phyloP scores from a whole-genome alignment of 2,888 invertebrate species.

The Eilema caniola region DNA sequence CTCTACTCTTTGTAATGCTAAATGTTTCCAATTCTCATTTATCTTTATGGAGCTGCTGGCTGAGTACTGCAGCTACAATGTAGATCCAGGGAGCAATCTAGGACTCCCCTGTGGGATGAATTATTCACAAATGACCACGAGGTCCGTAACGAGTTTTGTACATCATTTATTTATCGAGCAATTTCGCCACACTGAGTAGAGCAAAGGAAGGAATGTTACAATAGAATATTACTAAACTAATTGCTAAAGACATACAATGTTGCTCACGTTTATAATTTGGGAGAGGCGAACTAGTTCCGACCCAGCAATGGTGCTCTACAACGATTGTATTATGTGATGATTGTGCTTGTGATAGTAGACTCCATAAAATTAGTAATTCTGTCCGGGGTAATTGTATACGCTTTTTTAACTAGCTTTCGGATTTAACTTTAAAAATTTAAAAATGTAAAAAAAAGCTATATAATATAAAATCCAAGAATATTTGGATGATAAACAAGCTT shows the following conservation, averaged over 20 bases:
- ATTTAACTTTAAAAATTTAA: no score
- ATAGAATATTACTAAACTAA: neutral
- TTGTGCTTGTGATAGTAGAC: no score
- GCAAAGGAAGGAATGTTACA: neutral
- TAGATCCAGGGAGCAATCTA: conserved; percentile 8
- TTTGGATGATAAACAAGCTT: no score
- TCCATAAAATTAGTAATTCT: no score
- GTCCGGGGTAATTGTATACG: no score
- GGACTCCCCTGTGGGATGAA: neutral
- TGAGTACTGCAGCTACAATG: neutral
- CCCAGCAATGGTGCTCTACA: no score
- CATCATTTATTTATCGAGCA: conserved; percentile 2
- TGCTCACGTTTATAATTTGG: neutral
- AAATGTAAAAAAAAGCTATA: no score
- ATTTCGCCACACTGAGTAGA: neutral
- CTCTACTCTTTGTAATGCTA: neutral
- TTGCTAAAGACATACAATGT: neutral
- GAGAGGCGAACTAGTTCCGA: neutral
- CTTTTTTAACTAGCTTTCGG: no score
- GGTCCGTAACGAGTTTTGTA: conserved; percentile 2
- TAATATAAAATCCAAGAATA: no score
- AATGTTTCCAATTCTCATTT: neutral
- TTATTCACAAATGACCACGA: conserved; percentile 15
- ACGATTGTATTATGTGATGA: no score
- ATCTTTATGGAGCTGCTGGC: neutral